These are phyloP conservation scores for Turritopsis dohrnii DNA, from an alignment of 30 jellyfish, hydroid and myxozoan genomes.

Conservation along the genomic window DNA sequence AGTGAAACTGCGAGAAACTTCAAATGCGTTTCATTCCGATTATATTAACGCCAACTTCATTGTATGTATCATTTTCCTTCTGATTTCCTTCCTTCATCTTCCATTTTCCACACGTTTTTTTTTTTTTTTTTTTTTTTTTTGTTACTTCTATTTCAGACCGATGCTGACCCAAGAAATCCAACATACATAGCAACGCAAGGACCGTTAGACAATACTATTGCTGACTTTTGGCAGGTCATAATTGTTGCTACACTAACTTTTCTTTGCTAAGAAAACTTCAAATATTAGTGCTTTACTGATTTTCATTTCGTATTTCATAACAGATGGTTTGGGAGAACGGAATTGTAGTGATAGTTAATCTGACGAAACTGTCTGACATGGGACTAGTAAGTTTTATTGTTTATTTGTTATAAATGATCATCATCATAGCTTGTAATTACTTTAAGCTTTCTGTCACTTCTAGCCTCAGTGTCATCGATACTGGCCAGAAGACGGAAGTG, in stretches of 20 bases:
- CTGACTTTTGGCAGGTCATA: slow-evolving; percentile 97
- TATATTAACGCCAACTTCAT: slow-evolving; percentile 83
- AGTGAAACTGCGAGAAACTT: slow-evolving; percentile 64
- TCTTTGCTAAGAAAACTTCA: background rate
- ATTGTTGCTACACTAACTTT: background rate
- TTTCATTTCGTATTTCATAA: background rate
- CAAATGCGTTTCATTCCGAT: slow-evolving; percentile 73
- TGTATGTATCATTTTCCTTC: slow-evolving; percentile 37
- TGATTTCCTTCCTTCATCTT: background rate
- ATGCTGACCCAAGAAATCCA: slow-evolving; percentile 74
- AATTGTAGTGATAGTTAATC: slow-evolving; percentile 85
- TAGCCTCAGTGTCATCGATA: slow-evolving; percentile 97
- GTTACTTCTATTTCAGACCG: slow-evolving; percentile 54
- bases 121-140: background rate
- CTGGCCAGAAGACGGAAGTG: slow-evolving; percentile 99
- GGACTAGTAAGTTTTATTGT: slow-evolving; percentile 75
- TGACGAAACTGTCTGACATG: slow-evolving; percentile 91
- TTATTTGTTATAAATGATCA: background rate
- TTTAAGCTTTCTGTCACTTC: background rate
- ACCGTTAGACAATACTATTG: slow-evolving; percentile 81
- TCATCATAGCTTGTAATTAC: background rate
- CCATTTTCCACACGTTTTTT: background rate
- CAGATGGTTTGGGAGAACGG: slow-evolving; percentile 99
- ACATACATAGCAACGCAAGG: slow-evolving; percentile 97
- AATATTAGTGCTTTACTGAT: too few species aligned